A percentile compares a stretch with the other conserved stretches of the same genome.
Conservation (phyloP, 2,113 vertebrate species). For the Riparia riparia region DNA sequence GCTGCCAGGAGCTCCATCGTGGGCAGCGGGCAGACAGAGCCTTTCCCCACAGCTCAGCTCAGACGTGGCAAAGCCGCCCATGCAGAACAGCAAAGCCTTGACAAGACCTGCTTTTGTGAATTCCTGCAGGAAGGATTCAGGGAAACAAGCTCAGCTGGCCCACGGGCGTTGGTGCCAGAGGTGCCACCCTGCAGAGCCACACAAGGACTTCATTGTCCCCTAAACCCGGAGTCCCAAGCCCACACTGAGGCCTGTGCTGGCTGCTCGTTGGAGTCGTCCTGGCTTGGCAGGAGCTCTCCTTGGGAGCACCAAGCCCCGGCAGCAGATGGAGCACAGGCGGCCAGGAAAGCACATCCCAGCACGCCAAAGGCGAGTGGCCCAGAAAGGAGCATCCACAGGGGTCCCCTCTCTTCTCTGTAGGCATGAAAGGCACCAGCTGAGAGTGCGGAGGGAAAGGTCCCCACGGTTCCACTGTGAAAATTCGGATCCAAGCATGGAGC, state of each 20-base stretch:
- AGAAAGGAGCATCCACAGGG: not conserved
- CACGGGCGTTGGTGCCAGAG: rapidly evolving
- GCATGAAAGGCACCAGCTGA: not conserved
- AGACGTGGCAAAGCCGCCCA: rapidly evolving
- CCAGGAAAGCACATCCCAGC: not conserved
- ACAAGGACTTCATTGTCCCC: not conserved
- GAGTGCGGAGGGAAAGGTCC: rapidly evolving
- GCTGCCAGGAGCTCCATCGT: not conserved
- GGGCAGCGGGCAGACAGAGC: not conserved
- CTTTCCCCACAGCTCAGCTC: not conserved
- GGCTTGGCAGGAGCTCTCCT: not conserved
- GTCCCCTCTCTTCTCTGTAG: not conserved
- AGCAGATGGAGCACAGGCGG: not conserved
- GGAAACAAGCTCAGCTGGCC: not conserved
- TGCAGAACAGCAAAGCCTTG: not conserved
- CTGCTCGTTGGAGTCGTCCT: not conserved
- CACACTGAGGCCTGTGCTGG: not conserved
- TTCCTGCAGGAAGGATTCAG: not conserved
- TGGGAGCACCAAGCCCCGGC: not conserved
- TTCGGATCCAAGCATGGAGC: rapidly evolving
- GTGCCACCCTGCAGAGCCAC: not conserved
- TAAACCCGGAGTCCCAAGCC: rapidly evolving
- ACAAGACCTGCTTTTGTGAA: not conserved
- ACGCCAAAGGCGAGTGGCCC: not conserved
- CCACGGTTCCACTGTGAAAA: rapidly evolving